A percentile compares a stretch with the other conserved stretches of the same genome.
These are phyloP conservation scores for Pogonophryne albipinna DNA, from an alignment of 2,797 vertebrate species.

Conservation along the genomic window DNA sequence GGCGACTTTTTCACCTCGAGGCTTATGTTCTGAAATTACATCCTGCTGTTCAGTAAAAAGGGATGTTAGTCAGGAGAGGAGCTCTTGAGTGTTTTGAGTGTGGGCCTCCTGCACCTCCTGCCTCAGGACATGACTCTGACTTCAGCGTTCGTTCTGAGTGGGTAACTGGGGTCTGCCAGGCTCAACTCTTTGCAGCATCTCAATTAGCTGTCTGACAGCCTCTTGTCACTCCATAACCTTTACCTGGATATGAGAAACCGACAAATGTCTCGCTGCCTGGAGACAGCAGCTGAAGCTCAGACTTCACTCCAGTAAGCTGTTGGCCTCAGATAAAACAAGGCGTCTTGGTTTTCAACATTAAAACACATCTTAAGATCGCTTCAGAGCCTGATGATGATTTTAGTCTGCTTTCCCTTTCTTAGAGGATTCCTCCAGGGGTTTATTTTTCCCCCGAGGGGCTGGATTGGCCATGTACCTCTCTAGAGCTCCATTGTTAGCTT, in stretches of 20 bases:
- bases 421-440: conserved; percentile 13
- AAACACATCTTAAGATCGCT: conserved; percentile 9
- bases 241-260: conserved; percentile 20
- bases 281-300: conserved; percentile 10
- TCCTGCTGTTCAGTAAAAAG: conserved; percentile 17
- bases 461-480: conserved; percentile 15
- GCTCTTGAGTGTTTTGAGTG: conserved; percentile 11
- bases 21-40: conserved; percentile 33
- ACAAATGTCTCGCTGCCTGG: background rate
- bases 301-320: conserved; percentile 9
- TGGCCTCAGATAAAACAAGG: conserved; percentile 5
- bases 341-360: background rate
- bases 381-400: conserved; percentile 13
- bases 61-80: conserved; percentile 5
- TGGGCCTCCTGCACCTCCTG: conserved; percentile 33
- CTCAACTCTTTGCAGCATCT: conserved; percentile 25
- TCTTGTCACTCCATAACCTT: conserved; percentile 36
- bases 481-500: conserved; percentile 33
- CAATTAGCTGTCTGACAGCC: conserved; percentile 36
- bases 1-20: background rate
- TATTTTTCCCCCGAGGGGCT: conserved; percentile 10
- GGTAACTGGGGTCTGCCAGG: background rate
- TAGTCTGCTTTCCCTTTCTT: background rate
- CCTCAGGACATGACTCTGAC: conserved; percentile 30
- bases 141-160: conserved; percentile 20